Evolutionary conservation across 2,888 invertebrate species (phyloP), one percentile per base, ranked within the genome.

Genomic region (Frankliniella intonsa): DNA sequence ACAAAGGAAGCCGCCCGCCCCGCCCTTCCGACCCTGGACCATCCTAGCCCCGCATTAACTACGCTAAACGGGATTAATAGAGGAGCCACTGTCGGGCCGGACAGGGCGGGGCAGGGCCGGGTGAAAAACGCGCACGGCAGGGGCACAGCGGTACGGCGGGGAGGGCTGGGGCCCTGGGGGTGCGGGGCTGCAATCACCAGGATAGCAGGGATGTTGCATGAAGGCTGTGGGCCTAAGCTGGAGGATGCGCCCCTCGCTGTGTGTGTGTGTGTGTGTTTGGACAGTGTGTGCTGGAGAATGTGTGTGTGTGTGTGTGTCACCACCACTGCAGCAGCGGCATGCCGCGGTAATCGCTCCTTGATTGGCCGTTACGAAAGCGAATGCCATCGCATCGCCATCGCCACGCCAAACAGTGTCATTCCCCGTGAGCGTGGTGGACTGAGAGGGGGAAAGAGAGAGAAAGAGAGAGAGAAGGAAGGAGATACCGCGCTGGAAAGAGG

Each of bases 301-400:
- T 14, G 62, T 17, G 62, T 62, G 17, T 17, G 11, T 1, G 62
- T 62, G 62, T n/a, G 62, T 62, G 62, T 62, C 62, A n/a, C 62
- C 62, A 38, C 38, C 38, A 38, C 38, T 3, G 62, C 17, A 11
- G 62, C 62, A 17, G 55, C 55, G 62, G 62, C 62, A 55, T 3
- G 55, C 55, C 14, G 11, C 62, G 62, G 62, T 62, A 62, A 62
- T 62, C 62, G 62, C 62, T 17, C n/a, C 62, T 62, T 62, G 62
- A 62, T 62, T 62, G 62, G 62, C 62, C 62, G 62, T 62, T 62
- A 62, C 62, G 62, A 62, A 62, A 62, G 62, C 62, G 17, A 14
- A 62, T 62, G 17, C 62, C 62, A 38, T 38, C 62, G 62, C 62
- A 38, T 38, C 38, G 38, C 38, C 62, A 38, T 38, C 38, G 38